A percentile compares a stretch with the other conserved stretches of the same genome.
phyloP scores from a whole-genome alignment of 2,113 vertebrate genomes.

The Triplophysa siluroides region DNA sequence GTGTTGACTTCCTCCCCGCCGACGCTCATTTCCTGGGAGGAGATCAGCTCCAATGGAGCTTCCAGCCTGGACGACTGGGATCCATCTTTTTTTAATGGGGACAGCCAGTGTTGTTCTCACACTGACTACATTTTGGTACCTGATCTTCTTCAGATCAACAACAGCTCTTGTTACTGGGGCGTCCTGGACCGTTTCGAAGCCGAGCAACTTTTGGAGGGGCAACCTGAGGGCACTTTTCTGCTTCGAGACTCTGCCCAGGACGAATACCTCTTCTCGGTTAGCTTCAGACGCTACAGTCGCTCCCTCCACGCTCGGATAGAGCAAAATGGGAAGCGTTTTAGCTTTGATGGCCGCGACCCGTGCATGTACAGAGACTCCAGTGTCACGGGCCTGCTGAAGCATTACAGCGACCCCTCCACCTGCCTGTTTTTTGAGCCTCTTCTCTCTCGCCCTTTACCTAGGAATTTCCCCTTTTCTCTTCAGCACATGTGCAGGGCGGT shows the following conservation, averaged over 20 bases:
- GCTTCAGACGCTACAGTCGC: slow-evolving; percentile 95
- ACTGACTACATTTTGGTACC: slow-evolving; percentile 89
- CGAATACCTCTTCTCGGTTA: slow-evolving; percentile 95
- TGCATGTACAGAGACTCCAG: slow-evolving; percentile 93
- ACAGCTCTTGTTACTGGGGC: slow-evolving; percentile 95
- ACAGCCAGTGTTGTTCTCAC: slow-evolving; percentile 67
- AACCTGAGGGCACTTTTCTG: slow-evolving; percentile 94
- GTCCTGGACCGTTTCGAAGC: slow-evolving; percentile 94
- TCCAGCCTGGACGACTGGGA: slow-evolving; percentile 83
- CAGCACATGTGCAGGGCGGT: slow-evolving; percentile 92
- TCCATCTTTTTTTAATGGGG: slow-evolving; percentile 78
- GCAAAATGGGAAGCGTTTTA: slow-evolving; percentile 95
- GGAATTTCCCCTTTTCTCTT: slow-evolving; percentile 91
- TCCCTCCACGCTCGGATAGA: slow-evolving; percentile 96
- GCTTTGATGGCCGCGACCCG: slow-evolving; percentile 94
- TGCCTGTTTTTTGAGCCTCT: slow-evolving; percentile 98
- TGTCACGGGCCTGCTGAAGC: slow-evolving; percentile 89
- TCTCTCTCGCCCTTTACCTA: slow-evolving; percentile 86
- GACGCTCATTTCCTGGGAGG: slow-evolving; percentile 71
- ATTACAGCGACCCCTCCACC: slow-evolving; percentile 92
- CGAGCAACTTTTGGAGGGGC: slow-evolving; percentile 91
- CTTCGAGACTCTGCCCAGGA: slow-evolving; percentile 94
- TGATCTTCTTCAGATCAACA: slow-evolving; percentile 95
- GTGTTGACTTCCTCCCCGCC: slow-evolving; percentile 66
- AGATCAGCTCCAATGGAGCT: slow-evolving; percentile 64